Base-by-base conservation (phyloP, 2,113 vertebrate species). In the Callorhinus ursinus region DNA sequence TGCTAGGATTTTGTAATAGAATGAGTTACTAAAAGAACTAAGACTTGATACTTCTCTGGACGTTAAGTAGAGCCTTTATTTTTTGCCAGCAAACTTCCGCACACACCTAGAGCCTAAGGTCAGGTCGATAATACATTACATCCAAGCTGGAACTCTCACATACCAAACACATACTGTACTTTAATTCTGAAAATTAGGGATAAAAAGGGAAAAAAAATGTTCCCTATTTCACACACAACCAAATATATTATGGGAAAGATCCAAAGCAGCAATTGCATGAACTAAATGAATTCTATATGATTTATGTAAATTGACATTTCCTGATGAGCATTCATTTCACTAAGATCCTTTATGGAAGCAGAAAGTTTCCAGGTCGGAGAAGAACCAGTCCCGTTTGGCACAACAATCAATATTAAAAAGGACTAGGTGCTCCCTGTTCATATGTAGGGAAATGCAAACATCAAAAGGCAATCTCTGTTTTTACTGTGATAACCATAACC, bases 11-110 rank as follows among this genome's bases (percentile, higher is more conserved):
- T 96, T 59, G 19, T 74, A 80, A 89, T 15, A 69, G 55, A 93
- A 83, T 72, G 65, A 63, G 67, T 83, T 86, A 89, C 42, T 83
- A 51, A 96, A 86, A 71, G 61, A 83, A 49, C 26, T 33, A 36
- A 92, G 59, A n/a, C 42, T 59, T 91, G 31, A 39, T 86, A 84
- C 39, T 92, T 95, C 42, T 81, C 51, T 95, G 15, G 28, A 97
- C 57, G 49, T 71, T 28, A 71, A 22, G 49, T 74, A 74, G 67
- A 67, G 24, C 57, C 55, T 90, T 83, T 53, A 16, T 14, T 51
- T 77, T 90, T 53, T 51, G 36, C n/a, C 57, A 69, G 33, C 49
- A 84, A 79, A 76, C 10, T 33, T 33, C 5, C 21, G 33, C 2
- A 11, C 28, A 24, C 7, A 63, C 14, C 24, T 88, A 49, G 51